A percentile compares a stretch with the other conserved stretches of the same genome.
Evolutionary conservation across 2,113 vertebrate genomes (phyloP).

Genomic region (Herpailurus yagouaroundi): DNA sequence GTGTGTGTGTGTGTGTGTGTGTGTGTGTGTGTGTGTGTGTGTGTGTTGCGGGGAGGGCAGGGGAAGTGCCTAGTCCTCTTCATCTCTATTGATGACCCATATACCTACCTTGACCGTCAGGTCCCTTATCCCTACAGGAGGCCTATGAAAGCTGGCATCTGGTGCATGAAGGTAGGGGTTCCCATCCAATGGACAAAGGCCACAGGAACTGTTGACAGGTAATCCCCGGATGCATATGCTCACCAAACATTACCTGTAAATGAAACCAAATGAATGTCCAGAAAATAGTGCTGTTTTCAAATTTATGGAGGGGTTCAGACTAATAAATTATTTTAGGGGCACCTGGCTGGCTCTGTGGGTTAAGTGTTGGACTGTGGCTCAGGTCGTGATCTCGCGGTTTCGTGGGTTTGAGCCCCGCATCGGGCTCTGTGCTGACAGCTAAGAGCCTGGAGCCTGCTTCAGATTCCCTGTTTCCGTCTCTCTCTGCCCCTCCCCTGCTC

Average conservation of each 20-base stretch:
- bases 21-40: neutral
- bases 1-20: neutral
- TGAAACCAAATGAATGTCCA: neutral
- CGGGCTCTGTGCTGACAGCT: too few relatives aligned
- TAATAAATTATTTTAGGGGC: neutral
- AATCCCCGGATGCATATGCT: neutral
- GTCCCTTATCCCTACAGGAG: neutral
- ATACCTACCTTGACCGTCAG: rapidly evolving
- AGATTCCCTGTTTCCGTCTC: too few relatives aligned
- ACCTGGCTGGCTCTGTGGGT: too few relatives aligned
- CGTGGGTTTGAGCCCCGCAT: too few relatives aligned
- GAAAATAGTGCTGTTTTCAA: neutral
- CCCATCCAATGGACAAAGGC: neutral
- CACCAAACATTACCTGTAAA: neutral
- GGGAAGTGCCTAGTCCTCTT: neutral
- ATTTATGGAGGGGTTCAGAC: neutral
- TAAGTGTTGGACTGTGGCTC: too few relatives aligned
- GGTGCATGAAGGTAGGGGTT: neutral
- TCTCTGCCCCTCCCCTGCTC: too few relatives aligned
- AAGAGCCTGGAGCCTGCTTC: too few relatives aligned
- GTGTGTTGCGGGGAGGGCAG: neutral
- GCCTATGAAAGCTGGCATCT: neutral
- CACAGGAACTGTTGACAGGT: neutral
- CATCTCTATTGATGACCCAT: rapidly evolving
- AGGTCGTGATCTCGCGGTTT: too few relatives aligned